phyloP scores from a whole-genome alignment of 64 coral and sea anemone species.

The Montipora cactus region DNA sequence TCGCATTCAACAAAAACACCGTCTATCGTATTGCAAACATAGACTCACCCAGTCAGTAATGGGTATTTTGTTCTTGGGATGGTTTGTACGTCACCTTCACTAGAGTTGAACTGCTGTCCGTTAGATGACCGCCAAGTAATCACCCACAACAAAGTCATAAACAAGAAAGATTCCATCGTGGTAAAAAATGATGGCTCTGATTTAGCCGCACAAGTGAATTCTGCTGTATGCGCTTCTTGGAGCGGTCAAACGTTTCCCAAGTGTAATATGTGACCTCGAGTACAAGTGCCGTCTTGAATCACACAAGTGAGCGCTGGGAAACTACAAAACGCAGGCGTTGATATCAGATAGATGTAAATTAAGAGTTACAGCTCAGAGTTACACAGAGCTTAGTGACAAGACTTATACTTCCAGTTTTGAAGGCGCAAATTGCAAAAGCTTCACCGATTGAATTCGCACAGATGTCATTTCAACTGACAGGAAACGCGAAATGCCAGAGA shows the following conservation, averaged over 20 bases:
- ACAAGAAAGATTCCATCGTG: not conserved
- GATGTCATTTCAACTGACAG: slow-evolving; percentile 12
- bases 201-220: not conserved
- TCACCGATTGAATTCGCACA: not conserved
- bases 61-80: slow-evolving; percentile 43
- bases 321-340: not conserved
- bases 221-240: not conserved
- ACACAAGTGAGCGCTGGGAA: not conserved
- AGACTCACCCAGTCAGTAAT: slow-evolving; percentile 56
- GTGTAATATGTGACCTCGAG: not conserved
- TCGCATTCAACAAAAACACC: not conserved
- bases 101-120: slow-evolving; percentile 26
- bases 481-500: slow-evolving; percentile 8
- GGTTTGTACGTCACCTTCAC: not conserved
- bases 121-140: not conserved
- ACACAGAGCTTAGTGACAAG: not conserved
- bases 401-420: not conserved
- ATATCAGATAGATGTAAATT: not conserved
- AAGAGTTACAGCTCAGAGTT: not conserved
- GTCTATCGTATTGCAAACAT: not conserved
- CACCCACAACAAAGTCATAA: not conserved
- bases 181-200: not conserved
- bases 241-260: not conserved
- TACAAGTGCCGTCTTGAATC: not conserved
- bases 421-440: slow-evolving; percentile 3